Evolutionary conservation across 1,140 invertebrate genomes (phyloP).

Genomic region (Drosophila biarmipes): DNA sequence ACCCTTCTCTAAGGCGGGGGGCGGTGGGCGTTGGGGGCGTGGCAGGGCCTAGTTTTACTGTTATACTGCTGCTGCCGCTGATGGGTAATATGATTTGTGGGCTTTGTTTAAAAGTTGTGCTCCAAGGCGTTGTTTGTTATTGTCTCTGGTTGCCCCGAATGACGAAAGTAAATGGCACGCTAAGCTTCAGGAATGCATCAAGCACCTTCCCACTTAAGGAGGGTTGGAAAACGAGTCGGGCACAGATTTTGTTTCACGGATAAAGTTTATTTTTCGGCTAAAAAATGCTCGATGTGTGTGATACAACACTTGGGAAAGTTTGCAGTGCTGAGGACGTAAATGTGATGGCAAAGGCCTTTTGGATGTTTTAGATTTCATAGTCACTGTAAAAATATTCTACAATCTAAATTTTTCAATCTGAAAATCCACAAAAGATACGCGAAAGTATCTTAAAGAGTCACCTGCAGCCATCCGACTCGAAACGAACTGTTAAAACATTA

Average conservation of each 20-base stretch:
- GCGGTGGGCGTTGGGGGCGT: slow-evolving; percentile 16
- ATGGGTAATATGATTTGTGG: slow-evolving; percentile 67
- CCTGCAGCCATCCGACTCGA: slow-evolving; percentile 21
- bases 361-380: not conserved
- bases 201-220: slow-evolving; percentile 16
- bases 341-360: not conserved
- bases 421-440: not conserved
- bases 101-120: slow-evolving; percentile 65
- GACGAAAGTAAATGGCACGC: slow-evolving; percentile 55
- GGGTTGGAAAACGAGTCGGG: not conserved
- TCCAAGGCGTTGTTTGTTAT: slow-evolving; percentile 54
- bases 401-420: not conserved
- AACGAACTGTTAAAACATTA: slow-evolving; percentile 50
- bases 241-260: slow-evolving; percentile 31
- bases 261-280: slow-evolving; percentile 15
- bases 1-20: slow-evolving; percentile 28
- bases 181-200: slow-evolving; percentile 33
- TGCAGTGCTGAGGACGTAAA: not conserved
- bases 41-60: slow-evolving; percentile 46
- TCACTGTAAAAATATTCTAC: too few relatives aligned
- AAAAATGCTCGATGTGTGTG: slow-evolving; percentile 25
- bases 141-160: slow-evolving; percentile 34
- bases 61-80: slow-evolving; percentile 28
- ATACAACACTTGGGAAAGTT: not conserved
- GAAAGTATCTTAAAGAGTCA: not conserved